Percentiles rank a stretch among this genome's conserved stretches.
Evolutionary conservation across 2,797 vertebrate genomes (phyloP).

Genomic region (Ctenopoma multispine): DNA sequence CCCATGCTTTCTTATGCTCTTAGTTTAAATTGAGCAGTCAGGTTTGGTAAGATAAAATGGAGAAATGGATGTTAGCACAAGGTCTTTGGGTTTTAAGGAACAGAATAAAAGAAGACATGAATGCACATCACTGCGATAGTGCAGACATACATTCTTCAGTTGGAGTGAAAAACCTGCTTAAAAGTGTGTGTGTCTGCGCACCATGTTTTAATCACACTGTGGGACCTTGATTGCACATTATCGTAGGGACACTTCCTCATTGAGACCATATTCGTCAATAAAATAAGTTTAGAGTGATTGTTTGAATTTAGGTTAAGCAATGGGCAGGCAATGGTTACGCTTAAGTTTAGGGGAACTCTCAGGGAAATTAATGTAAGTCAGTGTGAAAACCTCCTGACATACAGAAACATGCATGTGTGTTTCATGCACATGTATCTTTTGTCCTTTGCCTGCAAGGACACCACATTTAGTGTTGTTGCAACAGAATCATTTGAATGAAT

Average conservation of each 20-base stretch:
- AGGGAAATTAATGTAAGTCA: no score
- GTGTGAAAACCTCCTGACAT: not conserved
- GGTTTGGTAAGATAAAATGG: not conserved
- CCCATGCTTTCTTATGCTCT: not conserved
- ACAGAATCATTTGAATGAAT: constrained; percentile 56
- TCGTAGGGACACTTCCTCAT: no score
- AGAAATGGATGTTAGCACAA: constrained; percentile 19
- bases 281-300: no score
- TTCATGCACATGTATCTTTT: constrained; percentile 24
- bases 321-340: no score
- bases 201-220: no score
- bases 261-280: no score
- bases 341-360: no score
- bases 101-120: constrained; percentile 1
- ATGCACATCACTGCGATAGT: constrained; percentile 1
- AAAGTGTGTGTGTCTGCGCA: constrained; percentile 1
- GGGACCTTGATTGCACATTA: no score
- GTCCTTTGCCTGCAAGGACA: constrained; percentile 27
- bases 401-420: not conserved
- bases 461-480: constrained; percentile 49
- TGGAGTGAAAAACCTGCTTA: constrained; percentile 18
- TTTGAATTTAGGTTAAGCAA: no score
- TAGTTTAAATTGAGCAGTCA: constrained; percentile 7
- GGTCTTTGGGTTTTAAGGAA: constrained; percentile 39
- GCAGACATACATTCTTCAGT: constrained; percentile 34